Conservation (phyloP, 2,888 invertebrate species). For the Campaea margaritaria region DNA sequence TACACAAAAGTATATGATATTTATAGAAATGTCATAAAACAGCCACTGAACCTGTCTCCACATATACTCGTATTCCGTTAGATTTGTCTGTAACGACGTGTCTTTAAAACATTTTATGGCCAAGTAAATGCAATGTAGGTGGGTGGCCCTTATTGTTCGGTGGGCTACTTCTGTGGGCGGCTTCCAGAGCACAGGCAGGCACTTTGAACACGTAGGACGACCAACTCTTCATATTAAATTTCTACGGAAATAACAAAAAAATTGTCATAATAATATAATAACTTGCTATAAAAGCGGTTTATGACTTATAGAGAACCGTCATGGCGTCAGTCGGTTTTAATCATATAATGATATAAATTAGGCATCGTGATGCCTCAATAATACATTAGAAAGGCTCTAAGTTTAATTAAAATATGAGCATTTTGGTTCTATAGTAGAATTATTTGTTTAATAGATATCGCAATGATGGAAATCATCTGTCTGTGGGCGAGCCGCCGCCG, state of each 20-base stretch:
- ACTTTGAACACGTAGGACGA: background rate
- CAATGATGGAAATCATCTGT: conserved; percentile 6
- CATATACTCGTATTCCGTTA: conserved; percentile 64
- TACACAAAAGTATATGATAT: conserved; percentile 34
- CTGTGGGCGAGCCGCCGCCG: conserved; percentile 21
- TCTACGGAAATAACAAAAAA: conserved; percentile 7
- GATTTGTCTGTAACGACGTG: too few relatives aligned
- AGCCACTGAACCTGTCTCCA: conserved; percentile 58
- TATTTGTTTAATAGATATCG: background rate
- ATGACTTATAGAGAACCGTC: background rate
- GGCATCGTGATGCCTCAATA: too few relatives aligned
- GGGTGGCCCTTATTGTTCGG: conserved; percentile 27
- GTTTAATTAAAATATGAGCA: background rate
- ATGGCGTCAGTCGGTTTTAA: too few relatives aligned
- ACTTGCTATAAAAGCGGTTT: conserved; percentile 2
- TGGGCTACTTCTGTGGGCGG: conserved; percentile 18
- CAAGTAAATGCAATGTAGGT: conserved; percentile 35
- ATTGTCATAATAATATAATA: background rate
- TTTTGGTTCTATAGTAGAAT: background rate
- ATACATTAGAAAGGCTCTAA: too few relatives aligned
- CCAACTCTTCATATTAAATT: conserved; percentile 3
- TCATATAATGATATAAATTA: too few relatives aligned
- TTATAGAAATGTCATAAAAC: conserved; percentile 56
- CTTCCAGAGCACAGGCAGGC: conserved; percentile 2
- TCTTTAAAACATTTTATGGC: conserved; percentile 41